Evolutionary conservation across 2,888 invertebrate genomes (phyloP), one percentile per base, ranked within the genome.

Genomic region (Aplocera efformata): DNA sequence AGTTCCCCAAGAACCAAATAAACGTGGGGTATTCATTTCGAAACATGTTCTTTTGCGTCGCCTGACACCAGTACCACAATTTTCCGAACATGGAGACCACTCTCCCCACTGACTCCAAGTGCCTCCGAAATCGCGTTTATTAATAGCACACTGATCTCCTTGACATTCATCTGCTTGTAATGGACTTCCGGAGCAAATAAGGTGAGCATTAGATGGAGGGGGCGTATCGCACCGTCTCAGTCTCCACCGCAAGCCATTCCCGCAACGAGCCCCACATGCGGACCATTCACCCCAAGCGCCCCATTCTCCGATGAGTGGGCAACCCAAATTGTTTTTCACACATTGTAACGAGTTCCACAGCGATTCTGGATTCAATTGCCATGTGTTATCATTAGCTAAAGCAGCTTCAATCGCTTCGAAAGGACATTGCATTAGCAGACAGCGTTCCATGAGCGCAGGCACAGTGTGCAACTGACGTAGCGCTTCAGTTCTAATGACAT

Each of bases 341-440:
- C 90, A 90, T 42, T 78, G 83, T 17, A 90, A 63, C 0, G 89
- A 68, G 56, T 88, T 89, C 90, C 90, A 90, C 22, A 83, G 41
- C 0, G 65, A 53, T 60, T 84, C 88, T 3, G 83, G 47, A 43
- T 67, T 70, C 7, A 83, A 52, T 56, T 82, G 84, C 89, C 79
- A 89, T 7, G 73, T 81, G 48, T 77, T 84, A 35, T 77, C 80
- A 3, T 39, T 58, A 3, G 66, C 54, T 25, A 90, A 56, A 10
- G 76, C 75, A 2, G 67, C 70, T 51, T 81, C 72, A 4, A 90
- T 80, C 1, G 80, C 77, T 56, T 81, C 79, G 48, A 68, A 89
- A 2, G 76, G 72, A 32, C 90, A 90, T 51, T 83, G 80, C 27
- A 71, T 75, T 56, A 71, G 64, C 1, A 90, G 59, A 46, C 90